phyloP scores from a whole-genome alignment of 2,797 vertebrate species.

The Paguma larvata region DNA sequence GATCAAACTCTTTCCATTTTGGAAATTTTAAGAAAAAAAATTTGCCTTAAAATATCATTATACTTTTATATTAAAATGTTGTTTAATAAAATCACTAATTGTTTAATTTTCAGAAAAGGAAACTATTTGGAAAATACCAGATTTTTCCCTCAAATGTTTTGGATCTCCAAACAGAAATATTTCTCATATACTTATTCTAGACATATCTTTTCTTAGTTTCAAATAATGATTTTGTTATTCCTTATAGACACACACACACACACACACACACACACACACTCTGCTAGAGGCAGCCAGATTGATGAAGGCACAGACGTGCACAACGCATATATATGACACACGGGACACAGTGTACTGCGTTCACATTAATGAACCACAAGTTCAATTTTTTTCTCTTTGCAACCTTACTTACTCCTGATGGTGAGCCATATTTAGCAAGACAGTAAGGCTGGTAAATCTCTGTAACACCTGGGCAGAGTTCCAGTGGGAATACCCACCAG shows the following conservation, averaged over 20 bases:
- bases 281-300: background rate
- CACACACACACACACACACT: background rate
- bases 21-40: slow-evolving; percentile 4
- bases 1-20: background rate
- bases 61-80: slow-evolving; percentile 19
- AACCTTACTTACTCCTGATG: slow-evolving; percentile 74
- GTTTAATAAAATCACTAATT: slow-evolving; percentile 28
- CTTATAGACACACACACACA: background rate
- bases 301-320: background rate
- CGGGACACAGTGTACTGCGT: background rate
- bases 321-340: too few relatives aligned
- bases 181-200: background rate
- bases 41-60: background rate
- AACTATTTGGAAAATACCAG: slow-evolving; percentile 7
- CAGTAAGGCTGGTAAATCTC: slow-evolving; percentile 80
- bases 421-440: slow-evolving; percentile 78
- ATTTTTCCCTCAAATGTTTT: background rate
- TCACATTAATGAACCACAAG: slow-evolving; percentile 54
- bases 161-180: background rate
- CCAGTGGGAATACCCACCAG: slow-evolving; percentile 67
- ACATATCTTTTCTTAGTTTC: background rate
- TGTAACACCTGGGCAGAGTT: slow-evolving; percentile 66
- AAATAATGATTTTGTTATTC: background rate
- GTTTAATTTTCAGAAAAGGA: slow-evolving; percentile 36
- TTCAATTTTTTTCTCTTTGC: slow-evolving; percentile 67